Evolutionary conservation across 2,888 invertebrate genomes (phyloP).

Genomic region (Drosophila kambysellisi): DNA sequence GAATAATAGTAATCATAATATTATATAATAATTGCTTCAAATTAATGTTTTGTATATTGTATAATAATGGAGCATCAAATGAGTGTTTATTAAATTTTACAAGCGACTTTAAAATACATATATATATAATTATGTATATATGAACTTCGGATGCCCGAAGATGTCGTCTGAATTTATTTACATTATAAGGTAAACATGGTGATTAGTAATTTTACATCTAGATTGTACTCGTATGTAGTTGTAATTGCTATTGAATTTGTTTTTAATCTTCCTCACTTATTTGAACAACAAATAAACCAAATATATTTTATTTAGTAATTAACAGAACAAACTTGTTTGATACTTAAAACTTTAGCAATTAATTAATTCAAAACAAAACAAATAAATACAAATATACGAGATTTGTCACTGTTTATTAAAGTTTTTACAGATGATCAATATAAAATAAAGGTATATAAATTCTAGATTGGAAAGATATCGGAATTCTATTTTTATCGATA

Average conservation of each 20-base stretch:
- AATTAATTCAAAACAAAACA: not conserved
- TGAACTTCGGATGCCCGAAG: slow-evolving; percentile 51
- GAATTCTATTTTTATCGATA: not conserved
- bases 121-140: slow-evolving; percentile 12
- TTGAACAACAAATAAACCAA: slow-evolving; percentile 44
- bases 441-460: not conserved
- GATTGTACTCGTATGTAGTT: slow-evolving; percentile 47
- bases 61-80: slow-evolving; percentile 44
- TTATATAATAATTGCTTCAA: slow-evolving; percentile 31
- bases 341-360: not conserved
- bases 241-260: slow-evolving; percentile 49
- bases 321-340: slow-evolving; percentile 22
- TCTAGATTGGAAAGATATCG: not conserved
- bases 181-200: slow-evolving; percentile 54
- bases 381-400: not conserved
- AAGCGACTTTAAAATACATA: slow-evolving; percentile 35
- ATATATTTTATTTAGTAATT: slow-evolving; percentile 52
- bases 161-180: slow-evolving; percentile 50
- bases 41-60: slow-evolving; percentile 41
- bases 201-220: slow-evolving; percentile 59
- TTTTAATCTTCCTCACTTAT: slow-evolving; percentile 43
- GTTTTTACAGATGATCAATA: not conserved
- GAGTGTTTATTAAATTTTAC: slow-evolving; percentile 48
- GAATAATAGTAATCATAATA: slow-evolving; percentile 12
- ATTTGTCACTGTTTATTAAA: not conserved